These are phyloP conservation scores for Harmothoe impar DNA, from an alignment of 2,888 invertebrate genomes.

Conservation along the genomic window DNA sequence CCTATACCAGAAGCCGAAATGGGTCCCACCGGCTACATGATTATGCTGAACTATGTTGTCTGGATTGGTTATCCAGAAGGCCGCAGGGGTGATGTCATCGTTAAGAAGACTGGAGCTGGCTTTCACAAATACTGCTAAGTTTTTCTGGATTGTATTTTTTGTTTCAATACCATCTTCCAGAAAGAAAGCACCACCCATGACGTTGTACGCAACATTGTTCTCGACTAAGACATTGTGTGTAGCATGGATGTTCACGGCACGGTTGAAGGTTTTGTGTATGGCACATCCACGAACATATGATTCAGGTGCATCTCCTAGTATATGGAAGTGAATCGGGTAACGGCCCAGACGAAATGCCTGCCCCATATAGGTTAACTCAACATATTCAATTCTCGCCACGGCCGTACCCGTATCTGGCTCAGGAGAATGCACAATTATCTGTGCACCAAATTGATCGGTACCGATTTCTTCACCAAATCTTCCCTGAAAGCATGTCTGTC, in stretches of 20 bases:
- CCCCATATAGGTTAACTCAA: slow-evolving; percentile 78
- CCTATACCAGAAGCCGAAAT: slow-evolving; percentile 82
- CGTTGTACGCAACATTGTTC: slow-evolving; percentile 78
- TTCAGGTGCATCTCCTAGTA: slow-evolving; percentile 75
- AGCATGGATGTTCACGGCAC: slow-evolving; percentile 81
- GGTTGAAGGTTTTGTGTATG: slow-evolving; percentile 73
- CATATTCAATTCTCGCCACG: slow-evolving; percentile 74
- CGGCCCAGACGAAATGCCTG: slow-evolving; percentile 81
- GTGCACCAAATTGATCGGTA: slow-evolving; percentile 79
- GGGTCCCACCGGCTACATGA: slow-evolving; percentile 80
- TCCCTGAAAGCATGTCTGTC: slow-evolving; percentile 81
- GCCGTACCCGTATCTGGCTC: not conserved
- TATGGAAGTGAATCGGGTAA: slow-evolving; percentile 81
- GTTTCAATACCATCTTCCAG: slow-evolving; percentile 82
- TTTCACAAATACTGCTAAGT: slow-evolving; percentile 78
- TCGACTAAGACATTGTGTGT: slow-evolving; percentile 75
- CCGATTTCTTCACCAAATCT: slow-evolving; percentile 80
- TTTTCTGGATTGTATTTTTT: slow-evolving; percentile 77
- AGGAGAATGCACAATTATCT: slow-evolving; percentile 73
- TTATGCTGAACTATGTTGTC: slow-evolving; percentile 79
- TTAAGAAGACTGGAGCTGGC: slow-evolving; percentile 79
- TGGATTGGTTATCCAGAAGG: slow-evolving; percentile 82
- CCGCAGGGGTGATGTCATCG: slow-evolving; percentile 82
- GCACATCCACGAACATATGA: not conserved
- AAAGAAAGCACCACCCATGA: slow-evolving; percentile 82